Conservation (phyloP, 2,797 vertebrate species). For the Myripristis jacobus region DNA sequence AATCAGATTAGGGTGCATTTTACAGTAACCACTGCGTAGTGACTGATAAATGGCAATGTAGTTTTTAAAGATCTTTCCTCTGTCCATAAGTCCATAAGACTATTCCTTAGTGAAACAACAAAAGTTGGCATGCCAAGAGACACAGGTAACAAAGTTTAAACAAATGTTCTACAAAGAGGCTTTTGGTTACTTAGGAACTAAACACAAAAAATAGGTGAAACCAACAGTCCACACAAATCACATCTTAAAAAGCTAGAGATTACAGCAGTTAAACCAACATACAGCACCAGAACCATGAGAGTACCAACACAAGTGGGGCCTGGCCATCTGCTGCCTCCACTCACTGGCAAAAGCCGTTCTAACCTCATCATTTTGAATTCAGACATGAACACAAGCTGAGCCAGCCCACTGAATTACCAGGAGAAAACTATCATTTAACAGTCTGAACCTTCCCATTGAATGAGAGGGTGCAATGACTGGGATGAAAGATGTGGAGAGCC, state of each 20-base stretch:
- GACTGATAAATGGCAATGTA: background rate
- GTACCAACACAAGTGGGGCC: background rate
- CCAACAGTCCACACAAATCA: conserved; percentile 10
- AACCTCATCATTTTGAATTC: conserved; percentile 37
- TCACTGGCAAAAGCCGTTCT: conserved; percentile 19
- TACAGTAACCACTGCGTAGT: background rate
- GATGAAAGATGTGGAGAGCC: conserved; percentile 36
- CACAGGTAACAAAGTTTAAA: background rate
- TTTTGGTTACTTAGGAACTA: background rate
- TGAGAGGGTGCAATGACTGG: conserved; percentile 6
- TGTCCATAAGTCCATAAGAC: background rate
- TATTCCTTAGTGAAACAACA: background rate
- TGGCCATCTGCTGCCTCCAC: conserved; percentile 15
- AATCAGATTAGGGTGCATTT: conserved; percentile 2
- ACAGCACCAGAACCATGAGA: conserved; percentile 10
- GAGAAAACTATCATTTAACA: conserved; percentile 49
- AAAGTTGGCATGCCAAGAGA: background rate
- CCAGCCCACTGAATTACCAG: conserved; percentile 30
- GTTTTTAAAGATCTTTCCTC: background rate
- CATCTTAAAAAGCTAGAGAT: conserved; percentile 43
- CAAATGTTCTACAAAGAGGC: background rate
- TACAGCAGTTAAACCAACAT: conserved; percentile 27
- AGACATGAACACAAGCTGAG: conserved; percentile 26
- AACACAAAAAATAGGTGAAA: conserved; percentile 19
- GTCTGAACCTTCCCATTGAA: conserved; percentile 41